Evolutionary conservation across 1,140 invertebrate species (phyloP).

Genomic region (Diorhabda sublineata): DNA sequence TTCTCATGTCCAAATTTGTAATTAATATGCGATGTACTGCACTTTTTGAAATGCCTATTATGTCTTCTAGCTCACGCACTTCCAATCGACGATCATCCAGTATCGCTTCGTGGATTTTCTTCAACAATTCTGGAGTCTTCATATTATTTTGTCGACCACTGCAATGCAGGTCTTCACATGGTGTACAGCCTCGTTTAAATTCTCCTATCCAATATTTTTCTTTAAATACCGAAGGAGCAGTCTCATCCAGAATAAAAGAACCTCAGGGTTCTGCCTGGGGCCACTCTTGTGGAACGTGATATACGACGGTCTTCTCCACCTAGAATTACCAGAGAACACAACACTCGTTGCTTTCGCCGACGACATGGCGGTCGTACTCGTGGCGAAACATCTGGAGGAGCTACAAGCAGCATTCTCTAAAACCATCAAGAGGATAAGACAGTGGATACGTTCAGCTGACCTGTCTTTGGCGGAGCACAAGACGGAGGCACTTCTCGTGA

Average conservation of each 20-base stretch:
- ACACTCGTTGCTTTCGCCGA: too few species aligned
- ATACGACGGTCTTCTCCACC: too few species aligned
- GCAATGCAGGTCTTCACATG: neutral
- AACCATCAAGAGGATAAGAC: too few species aligned
- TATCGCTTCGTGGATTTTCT: neutral
- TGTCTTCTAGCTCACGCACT: neutral
- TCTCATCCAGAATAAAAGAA: neutral
- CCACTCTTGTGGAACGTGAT: too few species aligned
- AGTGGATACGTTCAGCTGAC: too few species aligned
- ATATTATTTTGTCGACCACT: neutral
- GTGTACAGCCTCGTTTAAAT: neutral
- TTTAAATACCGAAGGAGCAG: neutral
- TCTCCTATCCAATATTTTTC: neutral
- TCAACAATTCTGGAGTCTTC: neutral
- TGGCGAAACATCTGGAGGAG: too few species aligned
- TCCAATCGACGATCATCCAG: neutral
- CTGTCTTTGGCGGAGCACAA: too few species aligned
- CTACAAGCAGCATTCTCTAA: too few species aligned
- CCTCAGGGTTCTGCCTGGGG: too few species aligned
- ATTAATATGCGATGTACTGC: neutral
- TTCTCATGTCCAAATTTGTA: constrained; percentile 1
- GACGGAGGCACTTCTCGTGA: too few species aligned
- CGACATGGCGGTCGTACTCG: too few species aligned
- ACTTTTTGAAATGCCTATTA: neutral
- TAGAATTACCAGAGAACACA: too few species aligned